A percentile compares a stretch with the other conserved stretches of the same genome.
phyloP scores from a whole-genome alignment of 2,888 invertebrate genomes.

The Maniola hyperantus region DNA sequence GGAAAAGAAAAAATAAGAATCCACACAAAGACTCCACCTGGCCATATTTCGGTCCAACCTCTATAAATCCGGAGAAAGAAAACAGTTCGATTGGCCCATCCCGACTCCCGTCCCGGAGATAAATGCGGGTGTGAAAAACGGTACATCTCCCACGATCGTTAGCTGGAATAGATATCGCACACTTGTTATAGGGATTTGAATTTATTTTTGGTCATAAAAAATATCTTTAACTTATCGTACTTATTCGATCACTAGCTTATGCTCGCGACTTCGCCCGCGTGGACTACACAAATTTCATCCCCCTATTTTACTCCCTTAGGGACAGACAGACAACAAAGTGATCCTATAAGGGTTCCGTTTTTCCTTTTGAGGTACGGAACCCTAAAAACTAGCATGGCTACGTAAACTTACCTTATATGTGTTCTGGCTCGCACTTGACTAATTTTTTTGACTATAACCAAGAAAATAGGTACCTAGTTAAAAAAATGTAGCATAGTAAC shows the following conservation, averaged over 20 bases:
- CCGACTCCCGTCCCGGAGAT: constrained; percentile 62
- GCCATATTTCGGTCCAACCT: constrained; percentile 44
- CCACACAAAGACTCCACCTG: constrained; percentile 36
- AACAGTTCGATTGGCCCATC: constrained; percentile 77
- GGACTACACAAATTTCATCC: too few relatives aligned
- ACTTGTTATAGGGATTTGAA: constrained; percentile 40
- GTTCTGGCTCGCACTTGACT: too few relatives aligned
- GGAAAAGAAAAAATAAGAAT: constrained; percentile 13
- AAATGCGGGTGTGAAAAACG: constrained; percentile 69
- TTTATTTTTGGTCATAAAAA: constrained; percentile 28
- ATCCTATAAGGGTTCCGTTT: too few relatives aligned
- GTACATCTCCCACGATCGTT: constrained; percentile 44
- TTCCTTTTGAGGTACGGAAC: too few relatives aligned
- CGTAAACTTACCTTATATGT: too few relatives aligned
- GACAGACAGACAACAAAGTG: too few relatives aligned
- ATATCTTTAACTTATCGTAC: background rate
- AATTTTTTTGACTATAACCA: too few relatives aligned
- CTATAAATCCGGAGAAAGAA: constrained; percentile 72
- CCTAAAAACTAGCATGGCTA: too few relatives aligned
- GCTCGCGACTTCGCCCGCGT: too few relatives aligned
- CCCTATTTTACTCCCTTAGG: too few relatives aligned
- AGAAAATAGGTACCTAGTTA: too few relatives aligned
- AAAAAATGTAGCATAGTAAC: too few relatives aligned
- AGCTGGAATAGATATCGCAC: constrained; percentile 36
- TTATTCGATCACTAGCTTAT: background rate